phyloP scores from a whole-genome alignment of 2,797 vertebrate species.

The Hephaestus fuliginosus region DNA sequence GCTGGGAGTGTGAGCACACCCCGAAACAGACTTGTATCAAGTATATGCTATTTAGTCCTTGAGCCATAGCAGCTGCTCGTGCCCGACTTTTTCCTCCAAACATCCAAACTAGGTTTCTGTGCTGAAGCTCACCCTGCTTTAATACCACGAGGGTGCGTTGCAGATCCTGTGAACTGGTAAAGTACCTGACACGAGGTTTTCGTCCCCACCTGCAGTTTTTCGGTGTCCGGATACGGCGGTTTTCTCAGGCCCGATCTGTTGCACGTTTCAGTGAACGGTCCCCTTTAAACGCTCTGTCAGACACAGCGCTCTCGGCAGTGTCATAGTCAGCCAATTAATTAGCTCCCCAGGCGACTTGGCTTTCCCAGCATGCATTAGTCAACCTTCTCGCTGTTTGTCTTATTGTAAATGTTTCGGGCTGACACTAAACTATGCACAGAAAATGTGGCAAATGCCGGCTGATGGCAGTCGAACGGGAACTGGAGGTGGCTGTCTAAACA shows the following conservation, averaged over 20 bases:
- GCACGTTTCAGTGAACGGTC: constrained; percentile 41
- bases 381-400: constrained; percentile 63
- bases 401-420: constrained; percentile 69
- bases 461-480: constrained; percentile 27
- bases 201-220: constrained; percentile 51
- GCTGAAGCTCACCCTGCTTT: constrained; percentile 20
- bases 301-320: constrained; percentile 59
- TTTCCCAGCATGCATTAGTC: constrained; percentile 78
- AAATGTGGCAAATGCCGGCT: constrained; percentile 28
- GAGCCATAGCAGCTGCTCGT: constrained; percentile 54
- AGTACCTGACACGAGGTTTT: constrained; percentile 53
- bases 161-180: constrained; percentile 26
- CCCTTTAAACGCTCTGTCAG: constrained; percentile 59
- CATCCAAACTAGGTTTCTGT: constrained; percentile 23
- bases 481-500: constrained; percentile 11
- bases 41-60: constrained; percentile 19
- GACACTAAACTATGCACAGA: constrained; percentile 56
- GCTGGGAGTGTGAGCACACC: constrained; percentile 31
- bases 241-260: constrained; percentile 50
- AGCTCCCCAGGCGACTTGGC: constrained; percentile 68
- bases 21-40: constrained; percentile 37
- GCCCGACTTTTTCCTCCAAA: constrained; percentile 17
- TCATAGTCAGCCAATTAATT: constrained; percentile 78
- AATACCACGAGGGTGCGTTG: constrained; percentile 19
- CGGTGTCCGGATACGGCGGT: constrained; percentile 14